Evolutionary conservation across 2,888 invertebrate genomes (phyloP), one percentile per base, ranked within the genome.

Genomic region (Drosophila algonquin): DNA sequence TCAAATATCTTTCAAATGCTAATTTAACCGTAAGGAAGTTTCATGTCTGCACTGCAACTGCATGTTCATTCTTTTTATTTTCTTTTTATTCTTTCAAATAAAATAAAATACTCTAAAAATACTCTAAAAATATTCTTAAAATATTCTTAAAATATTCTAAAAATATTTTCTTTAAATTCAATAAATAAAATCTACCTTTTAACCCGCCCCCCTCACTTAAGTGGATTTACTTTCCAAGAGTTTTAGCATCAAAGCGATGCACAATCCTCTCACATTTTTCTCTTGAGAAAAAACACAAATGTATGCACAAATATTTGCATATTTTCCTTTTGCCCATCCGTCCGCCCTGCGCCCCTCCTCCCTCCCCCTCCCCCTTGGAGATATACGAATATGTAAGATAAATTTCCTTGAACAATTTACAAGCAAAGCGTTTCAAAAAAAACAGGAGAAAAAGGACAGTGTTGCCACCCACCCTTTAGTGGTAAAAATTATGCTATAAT

Each of bases 401-500:
- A 73, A 53, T 73, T 73, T 73, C 47, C 75, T 77, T 60, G 74
- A 69, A 74, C 77, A 87, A 76, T 83, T 84, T 79, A 76, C 70
- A 75, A 65, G 75, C 85, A 30, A 63, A 64, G 65, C 65, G 76
- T 58, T 21, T 1, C 2, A 21, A 21, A 21, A 21, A 21, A 21
- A 21, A n/a, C n/a, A n/a, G 21, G 3, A 63, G 63, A 57, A 65
- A 64, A 56, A 47, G 53, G 46, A 54, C 75, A 62, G 55, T 32
- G 52, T n/a, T 63, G 46, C 78, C 74, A 65, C 56, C 71, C 73
- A 69, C 68, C n/a, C n/a, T 73, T 77, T 86, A 69, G 76, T 75
- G 81, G 76, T 77, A 87, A 79, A 81, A 83, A 83, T 87, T 81
- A 87, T 85, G 82, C 87, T 77, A 85, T 83, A 87, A 84, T 79